phyloP scores from a whole-genome alignment of 2,888 invertebrate species.

The Pristionchus entomophagus region DNA sequence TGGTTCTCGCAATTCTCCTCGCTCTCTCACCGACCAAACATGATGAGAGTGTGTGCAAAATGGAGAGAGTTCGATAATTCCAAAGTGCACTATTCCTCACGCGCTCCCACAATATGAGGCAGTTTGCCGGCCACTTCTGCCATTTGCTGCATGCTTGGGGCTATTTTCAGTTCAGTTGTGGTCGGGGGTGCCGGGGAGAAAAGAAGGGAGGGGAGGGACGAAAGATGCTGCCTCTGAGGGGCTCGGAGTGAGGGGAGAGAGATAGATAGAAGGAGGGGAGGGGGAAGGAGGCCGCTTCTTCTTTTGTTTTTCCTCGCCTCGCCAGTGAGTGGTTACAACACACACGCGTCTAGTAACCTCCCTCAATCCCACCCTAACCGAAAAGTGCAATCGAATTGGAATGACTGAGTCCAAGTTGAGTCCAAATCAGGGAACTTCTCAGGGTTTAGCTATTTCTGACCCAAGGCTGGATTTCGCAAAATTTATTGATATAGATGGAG shows the following conservation, averaged over 20 bases:
- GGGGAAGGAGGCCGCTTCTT: not conserved
- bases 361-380: too few species aligned
- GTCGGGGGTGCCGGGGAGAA: not conserved
- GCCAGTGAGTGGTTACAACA: constrained; percentile 15
- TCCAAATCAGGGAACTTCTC: too few species aligned
- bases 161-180: constrained; percentile 19
- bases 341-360: not conserved
- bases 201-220: not conserved
- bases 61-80: too few species aligned
- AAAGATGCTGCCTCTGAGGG: not conserved
- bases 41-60: too few species aligned
- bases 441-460: too few species aligned
- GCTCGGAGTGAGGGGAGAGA: not conserved
- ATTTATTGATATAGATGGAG: too few species aligned
- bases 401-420: too few species aligned
- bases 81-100: not conserved
- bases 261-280: not conserved
- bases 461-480: too few species aligned
- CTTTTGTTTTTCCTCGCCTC: constrained; percentile 22
- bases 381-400: too few species aligned
- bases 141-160: not conserved
- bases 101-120: not conserved
- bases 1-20: not conserved
- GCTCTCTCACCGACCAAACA: not conserved
- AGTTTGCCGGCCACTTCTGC: not conserved